Percentiles rank a stretch among this genome's conserved stretches.
These are phyloP conservation scores for Radopholus similis DNA, from an alignment of 1,140 invertebrate species.

Conservation along the genomic window DNA sequence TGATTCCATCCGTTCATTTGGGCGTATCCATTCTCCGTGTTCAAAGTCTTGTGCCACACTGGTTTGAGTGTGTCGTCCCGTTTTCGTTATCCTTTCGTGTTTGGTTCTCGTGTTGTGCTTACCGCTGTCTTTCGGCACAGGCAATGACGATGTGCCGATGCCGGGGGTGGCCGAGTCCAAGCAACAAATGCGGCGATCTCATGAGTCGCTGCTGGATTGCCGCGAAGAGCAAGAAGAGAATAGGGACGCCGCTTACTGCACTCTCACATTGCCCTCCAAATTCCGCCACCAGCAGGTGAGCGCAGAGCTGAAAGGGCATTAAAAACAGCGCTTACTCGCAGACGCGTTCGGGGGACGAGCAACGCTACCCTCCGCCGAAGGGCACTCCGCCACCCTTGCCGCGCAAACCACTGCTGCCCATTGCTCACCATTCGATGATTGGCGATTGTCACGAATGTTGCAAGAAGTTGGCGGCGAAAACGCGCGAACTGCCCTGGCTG, in stretches of 20 bases:
- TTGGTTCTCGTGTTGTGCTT: not conserved
- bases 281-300: not conserved
- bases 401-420: not conserved
- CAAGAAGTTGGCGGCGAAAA: not conserved
- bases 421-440: not conserved
- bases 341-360: not conserved
- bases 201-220: slow-evolving; percentile 11
- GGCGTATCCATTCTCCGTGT: not conserved
- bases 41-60: not conserved
- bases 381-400: not conserved
- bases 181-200: slow-evolving; percentile 12
- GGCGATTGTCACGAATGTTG: too few relatives aligned
- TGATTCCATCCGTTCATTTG: not conserved
- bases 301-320: too few relatives aligned
- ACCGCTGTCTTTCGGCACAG: not conserved
- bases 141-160: not conserved
- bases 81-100: not conserved
- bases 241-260: not conserved
- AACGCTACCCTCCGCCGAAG: not conserved
- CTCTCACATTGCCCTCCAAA: not conserved
- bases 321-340: too few relatives aligned
- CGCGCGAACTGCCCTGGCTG: too few relatives aligned
- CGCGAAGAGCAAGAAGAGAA: not conserved
- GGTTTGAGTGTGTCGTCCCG: not conserved
- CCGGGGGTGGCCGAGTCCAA: not conserved